Evolutionary conservation across 2,888 invertebrate genomes (phyloP).

Genomic region (Eristalis intricaria): DNA sequence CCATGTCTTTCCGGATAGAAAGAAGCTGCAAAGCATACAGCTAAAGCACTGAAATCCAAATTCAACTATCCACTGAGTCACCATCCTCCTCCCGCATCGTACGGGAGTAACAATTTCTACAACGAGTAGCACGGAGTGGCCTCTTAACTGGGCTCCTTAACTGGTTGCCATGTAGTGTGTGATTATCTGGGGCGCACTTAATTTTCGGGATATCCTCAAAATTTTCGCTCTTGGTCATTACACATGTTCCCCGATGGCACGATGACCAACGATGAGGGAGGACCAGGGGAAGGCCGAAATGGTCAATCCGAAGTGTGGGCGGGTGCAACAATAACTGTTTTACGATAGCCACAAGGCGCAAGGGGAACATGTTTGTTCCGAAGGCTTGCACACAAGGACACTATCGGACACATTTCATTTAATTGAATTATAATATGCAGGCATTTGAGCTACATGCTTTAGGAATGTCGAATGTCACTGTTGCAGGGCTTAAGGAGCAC

Average conservation of each 20-base stretch:
- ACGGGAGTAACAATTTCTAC: slow-evolving; percentile 39
- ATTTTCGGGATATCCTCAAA: slow-evolving; percentile 73
- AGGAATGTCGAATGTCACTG: slow-evolving; percentile 32
- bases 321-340: slow-evolving; percentile 19
- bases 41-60: slow-evolving; percentile 51
- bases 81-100: slow-evolving; percentile 18
- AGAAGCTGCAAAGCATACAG: neutral
- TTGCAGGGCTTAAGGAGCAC: slow-evolving; percentile 23
- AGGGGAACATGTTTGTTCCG: slow-evolving; percentile 21
- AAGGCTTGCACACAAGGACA: slow-evolving; percentile 18
- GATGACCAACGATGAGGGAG: neutral
- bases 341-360: slow-evolving; percentile 21
- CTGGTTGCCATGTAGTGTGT: slow-evolving; percentile 66
- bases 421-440: slow-evolving; percentile 63
- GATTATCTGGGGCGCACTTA: slow-evolving; percentile 73
- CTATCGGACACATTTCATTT: slow-evolving; percentile 33
- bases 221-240: slow-evolving; percentile 69
- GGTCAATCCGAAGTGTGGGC: neutral
- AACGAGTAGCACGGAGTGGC: slow-evolving; percentile 15
- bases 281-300: neutral
- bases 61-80: slow-evolving; percentile 50
- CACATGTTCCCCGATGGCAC: slow-evolving; percentile 51
- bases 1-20: slow-evolving; percentile 18
- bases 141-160: slow-evolving; percentile 35
- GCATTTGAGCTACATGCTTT: slow-evolving; percentile 61